Percentiles rank a stretch among this genome's conserved stretches.
Conservation (phyloP, 2,888 invertebrate species). For the Salticus scenicus region DNA sequence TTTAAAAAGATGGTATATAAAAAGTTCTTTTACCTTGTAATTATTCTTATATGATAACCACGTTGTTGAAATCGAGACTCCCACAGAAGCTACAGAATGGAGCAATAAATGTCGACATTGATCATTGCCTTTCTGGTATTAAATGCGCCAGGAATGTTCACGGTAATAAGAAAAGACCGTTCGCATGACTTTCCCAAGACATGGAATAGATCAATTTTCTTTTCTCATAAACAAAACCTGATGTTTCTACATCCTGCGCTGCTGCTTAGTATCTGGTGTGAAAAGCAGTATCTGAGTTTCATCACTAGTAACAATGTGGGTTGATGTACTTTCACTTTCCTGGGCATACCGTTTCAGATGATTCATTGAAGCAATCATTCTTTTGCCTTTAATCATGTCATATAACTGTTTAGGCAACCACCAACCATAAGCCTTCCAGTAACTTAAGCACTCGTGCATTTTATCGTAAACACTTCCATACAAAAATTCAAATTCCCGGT, state of each 20-base stretch:
- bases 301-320: neutral
- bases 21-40: no score
- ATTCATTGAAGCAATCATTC: neutral
- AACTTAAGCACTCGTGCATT: neutral
- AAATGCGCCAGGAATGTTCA: neutral
- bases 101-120: neutral
- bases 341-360: neutral
- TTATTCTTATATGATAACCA: no score
- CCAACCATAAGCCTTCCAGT: neutral
- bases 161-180: neutral
- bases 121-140: neutral
- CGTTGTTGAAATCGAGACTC: no score
- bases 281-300: conserved; percentile 2
- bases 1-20: no score
- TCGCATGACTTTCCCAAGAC: neutral
- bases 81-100: neutral
- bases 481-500: neutral
- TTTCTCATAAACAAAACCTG: no score
- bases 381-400: neutral
- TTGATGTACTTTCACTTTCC: neutral
- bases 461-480: neutral
- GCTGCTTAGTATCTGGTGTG: neutral
- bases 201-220: neutral
- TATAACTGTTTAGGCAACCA: no score
- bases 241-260: neutral